These are phyloP conservation scores for Fregata magnificens DNA, from an alignment of 2,113 vertebrate species.

Conservation along the genomic window DNA sequence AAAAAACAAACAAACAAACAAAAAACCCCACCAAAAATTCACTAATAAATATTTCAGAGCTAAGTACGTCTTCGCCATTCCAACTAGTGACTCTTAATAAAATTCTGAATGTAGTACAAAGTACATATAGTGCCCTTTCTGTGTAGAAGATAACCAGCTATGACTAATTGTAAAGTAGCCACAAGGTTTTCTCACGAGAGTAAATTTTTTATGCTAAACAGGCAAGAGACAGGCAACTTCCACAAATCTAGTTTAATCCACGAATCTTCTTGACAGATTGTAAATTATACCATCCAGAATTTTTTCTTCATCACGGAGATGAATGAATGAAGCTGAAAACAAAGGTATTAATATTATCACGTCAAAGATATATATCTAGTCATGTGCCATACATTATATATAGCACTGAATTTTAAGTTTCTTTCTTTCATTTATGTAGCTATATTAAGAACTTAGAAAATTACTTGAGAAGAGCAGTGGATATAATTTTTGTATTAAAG, in stretches of 20 bases:
- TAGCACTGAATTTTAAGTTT: background rate
- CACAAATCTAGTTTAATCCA: background rate
- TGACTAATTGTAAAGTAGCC: background rate
- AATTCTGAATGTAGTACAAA: background rate
- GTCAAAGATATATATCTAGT: background rate
- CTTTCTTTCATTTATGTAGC: background rate
- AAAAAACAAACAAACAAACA: background rate
- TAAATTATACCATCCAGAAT: slow-evolving; percentile 13
- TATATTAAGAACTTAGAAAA: slow-evolving; percentile 9
- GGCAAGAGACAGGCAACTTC: background rate
- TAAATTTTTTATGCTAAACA: background rate
- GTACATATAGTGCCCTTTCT: background rate
- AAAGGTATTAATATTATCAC: slow-evolving; percentile 22
- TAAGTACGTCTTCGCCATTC: background rate
- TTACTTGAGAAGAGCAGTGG: background rate
- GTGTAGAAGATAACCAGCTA: background rate
- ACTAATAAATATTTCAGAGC: background rate
- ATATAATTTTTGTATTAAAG: slow-evolving; percentile 1
- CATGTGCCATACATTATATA: background rate
- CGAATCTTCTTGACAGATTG: background rate
- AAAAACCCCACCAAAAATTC: accelerated
- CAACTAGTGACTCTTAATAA: background rate
- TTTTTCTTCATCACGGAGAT: background rate
- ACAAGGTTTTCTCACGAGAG: background rate
- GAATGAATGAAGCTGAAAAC: background rate